phyloP scores from a whole-genome alignment of 2,113 vertebrate species.

The Scophthalmus maximus region DNA sequence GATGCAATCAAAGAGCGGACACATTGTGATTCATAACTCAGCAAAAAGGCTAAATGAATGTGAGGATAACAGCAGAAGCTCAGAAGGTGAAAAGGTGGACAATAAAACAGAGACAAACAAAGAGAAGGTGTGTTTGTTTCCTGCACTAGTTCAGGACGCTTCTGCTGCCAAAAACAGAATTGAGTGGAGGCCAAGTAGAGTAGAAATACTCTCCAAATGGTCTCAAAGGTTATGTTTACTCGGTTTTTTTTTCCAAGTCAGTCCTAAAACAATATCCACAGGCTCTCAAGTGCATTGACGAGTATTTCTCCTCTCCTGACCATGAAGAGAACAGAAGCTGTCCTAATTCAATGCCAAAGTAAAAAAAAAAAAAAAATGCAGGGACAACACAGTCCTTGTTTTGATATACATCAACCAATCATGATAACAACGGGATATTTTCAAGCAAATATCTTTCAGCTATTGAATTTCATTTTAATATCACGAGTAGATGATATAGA shows the following conservation, averaged over 20 bases:
- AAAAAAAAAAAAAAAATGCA: no score
- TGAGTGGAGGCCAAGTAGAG: neutral
- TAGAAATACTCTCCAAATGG: constrained; percentile 8
- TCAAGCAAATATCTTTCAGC: neutral
- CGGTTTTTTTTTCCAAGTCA: no score
- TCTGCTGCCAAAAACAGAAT: neutral
- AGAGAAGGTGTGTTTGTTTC: neutral
- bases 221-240: no score
- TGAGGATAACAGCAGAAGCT: neutral
- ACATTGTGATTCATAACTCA: constrained; percentile 35
- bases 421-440: neutral
- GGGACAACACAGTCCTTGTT: neutral
- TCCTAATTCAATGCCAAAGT: neutral
- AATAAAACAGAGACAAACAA: neutral
- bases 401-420: neutral
- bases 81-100: neutral
- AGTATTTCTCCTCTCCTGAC: neutral
- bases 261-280: neutral
- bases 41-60: constrained; percentile 11
- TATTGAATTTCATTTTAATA: neutral
- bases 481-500: neutral
- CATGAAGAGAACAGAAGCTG: no score
- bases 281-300: neutral
- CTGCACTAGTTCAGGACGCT: neutral
- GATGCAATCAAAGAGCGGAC: neutral